phyloP scores from a whole-genome alignment of 2,113 vertebrate genomes.

The Odontophorus gujanensis region DNA sequence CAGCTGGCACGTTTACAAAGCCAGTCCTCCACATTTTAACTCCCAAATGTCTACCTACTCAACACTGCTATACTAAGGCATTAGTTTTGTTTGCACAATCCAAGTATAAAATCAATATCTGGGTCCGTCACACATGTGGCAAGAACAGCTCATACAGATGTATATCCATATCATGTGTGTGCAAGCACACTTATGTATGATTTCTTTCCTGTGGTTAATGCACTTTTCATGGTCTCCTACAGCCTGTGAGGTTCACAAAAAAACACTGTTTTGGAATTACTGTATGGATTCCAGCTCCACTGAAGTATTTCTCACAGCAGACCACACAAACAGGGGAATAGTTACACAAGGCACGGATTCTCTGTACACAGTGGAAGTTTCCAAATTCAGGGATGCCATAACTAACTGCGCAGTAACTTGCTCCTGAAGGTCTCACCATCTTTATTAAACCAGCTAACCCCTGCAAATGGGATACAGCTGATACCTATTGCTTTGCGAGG shows the following conservation, averaged over 20 bases:
- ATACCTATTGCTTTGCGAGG: constrained; percentile 91
- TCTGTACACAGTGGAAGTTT: background rate
- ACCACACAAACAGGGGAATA: background rate
- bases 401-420: background rate
- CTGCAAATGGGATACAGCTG: background rate
- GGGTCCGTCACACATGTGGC: background rate
- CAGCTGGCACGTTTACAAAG: background rate
- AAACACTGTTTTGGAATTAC: background rate
- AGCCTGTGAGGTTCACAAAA: background rate
- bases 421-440: background rate
- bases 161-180: background rate
- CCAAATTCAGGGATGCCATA: background rate
- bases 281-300: background rate
- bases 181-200: fast-evolving
- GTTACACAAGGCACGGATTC: background rate
- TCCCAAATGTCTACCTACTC: background rate
- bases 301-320: background rate
- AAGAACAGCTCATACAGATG: background rate
- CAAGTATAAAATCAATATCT: background rate
- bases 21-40: background rate
- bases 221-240: fast-evolving
- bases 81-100: background rate
- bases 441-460: background rate
- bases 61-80: background rate
- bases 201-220: background rate